Conservation (phyloP, 1,140 invertebrate species). For the Ceratosolen solmsi region DNA sequence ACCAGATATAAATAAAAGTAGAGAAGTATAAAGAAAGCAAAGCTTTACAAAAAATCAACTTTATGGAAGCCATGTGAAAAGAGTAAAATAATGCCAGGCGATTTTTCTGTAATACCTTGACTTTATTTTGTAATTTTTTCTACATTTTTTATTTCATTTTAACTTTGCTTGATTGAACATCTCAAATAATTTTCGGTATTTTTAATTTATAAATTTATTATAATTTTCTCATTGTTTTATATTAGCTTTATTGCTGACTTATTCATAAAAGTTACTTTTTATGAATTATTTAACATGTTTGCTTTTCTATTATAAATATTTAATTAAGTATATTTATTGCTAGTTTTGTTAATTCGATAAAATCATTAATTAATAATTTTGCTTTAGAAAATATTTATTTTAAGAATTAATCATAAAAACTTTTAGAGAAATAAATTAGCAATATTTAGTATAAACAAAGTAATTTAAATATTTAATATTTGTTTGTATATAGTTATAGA, state of each 20-base stretch:
- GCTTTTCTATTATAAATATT: too few species aligned
- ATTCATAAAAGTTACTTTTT: not conserved
- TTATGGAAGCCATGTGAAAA: not conserved
- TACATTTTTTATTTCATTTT: not conserved
- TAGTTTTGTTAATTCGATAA: too few species aligned
- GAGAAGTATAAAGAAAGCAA: not conserved
- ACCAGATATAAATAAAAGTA: not conserved
- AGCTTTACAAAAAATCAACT: not conserved
- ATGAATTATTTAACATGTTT: too few species aligned
- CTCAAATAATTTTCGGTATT: not conserved
- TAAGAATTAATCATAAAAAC: too few species aligned
- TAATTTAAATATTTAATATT: too few species aligned
- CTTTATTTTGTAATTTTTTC: not conserved
- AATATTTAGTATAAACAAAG: too few species aligned
- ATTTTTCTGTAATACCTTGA: not conserved
- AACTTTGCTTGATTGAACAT: not conserved
- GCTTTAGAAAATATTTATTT: too few species aligned
- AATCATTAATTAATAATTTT: too few species aligned
- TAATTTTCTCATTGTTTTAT: not conserved
- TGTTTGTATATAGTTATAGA: too few species aligned
- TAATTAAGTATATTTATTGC: too few species aligned
- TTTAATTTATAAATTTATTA: too few species aligned
- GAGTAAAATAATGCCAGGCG: not conserved
- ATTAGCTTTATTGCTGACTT: not conserved
- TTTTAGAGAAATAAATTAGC: too few species aligned